Conservation (phyloP, 2,888 invertebrate genomes). For the Microdon myrmicae region DNA sequence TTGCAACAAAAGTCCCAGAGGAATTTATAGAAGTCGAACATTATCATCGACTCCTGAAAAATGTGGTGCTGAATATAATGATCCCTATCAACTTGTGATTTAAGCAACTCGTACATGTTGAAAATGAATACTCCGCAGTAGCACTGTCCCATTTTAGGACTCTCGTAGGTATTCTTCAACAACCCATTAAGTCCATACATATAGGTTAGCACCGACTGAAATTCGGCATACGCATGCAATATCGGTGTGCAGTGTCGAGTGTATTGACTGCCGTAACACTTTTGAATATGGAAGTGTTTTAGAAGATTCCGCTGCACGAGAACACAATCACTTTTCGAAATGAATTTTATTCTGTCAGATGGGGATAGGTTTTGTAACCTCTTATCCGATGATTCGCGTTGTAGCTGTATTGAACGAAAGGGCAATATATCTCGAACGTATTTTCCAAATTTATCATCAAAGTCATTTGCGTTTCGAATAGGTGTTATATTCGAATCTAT, state of each 20-base stretch:
- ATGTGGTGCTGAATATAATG: constrained; percentile 70
- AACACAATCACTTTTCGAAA: constrained; percentile 62
- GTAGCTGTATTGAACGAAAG: constrained; percentile 56
- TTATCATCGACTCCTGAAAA: constrained; percentile 59
- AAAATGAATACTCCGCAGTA: constrained; percentile 83
- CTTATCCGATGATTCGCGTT: too few relatives aligned
- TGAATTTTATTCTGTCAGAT: constrained; percentile 56
- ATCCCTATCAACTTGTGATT: constrained; percentile 69
- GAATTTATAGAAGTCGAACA: constrained; percentile 64
- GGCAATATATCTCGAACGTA: constrained; percentile 58
- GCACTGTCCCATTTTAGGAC: constrained; percentile 71
- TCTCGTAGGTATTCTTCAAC: constrained; percentile 71
- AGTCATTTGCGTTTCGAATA: constrained; percentile 59
- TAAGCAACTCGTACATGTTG: constrained; percentile 75
- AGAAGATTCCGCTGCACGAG: constrained; percentile 61
- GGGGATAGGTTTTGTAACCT: constrained; percentile 54
- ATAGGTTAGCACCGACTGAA: constrained; percentile 64
- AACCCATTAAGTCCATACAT: constrained; percentile 71
- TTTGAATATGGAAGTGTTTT: constrained; percentile 65
- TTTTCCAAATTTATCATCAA: constrained; percentile 61
- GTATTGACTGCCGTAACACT: constrained; percentile 63
- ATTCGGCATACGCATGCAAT: constrained; percentile 64
- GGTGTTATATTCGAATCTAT: constrained; percentile 63
- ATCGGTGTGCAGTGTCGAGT: constrained; percentile 60
- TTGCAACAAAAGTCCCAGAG: constrained; percentile 60